Conservation (phyloP, 2,888 invertebrate species). For the Punctoribates punctum region DNA sequence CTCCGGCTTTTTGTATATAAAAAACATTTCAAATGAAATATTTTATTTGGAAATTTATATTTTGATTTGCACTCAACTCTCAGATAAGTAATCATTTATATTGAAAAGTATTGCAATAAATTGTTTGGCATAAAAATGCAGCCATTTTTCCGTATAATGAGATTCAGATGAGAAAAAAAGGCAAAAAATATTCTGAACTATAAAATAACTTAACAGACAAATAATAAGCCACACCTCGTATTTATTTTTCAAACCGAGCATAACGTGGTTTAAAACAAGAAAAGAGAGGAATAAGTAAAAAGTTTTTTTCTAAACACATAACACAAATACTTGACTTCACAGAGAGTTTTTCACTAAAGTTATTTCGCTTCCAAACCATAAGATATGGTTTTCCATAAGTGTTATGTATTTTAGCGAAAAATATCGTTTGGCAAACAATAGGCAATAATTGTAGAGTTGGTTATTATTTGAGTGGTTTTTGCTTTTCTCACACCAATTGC, state of each 20-base stretch:
- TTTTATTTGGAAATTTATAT: too few species aligned
- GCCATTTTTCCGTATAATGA: not conserved
- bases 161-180: not conserved
- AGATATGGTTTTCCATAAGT: too few species aligned
- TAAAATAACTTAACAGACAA: slow-evolving; percentile 9
- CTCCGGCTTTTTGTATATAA: not conserved
- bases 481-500: not conserved
- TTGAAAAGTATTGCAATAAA: too few species aligned
- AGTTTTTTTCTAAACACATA: not conserved
- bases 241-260: slow-evolving; percentile 20
- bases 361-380: too few species aligned
- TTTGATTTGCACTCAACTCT: too few species aligned
- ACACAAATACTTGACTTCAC: slow-evolving; percentile 10
- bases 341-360: not conserved
- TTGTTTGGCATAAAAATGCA: too few species aligned
- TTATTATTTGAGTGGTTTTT: not conserved
- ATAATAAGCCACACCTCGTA: slow-evolving; percentile 13
- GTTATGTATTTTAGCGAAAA: not conserved
- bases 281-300: not conserved
- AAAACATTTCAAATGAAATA: too few species aligned
- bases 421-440: slow-evolving; percentile 3
- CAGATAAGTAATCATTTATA: too few species aligned
- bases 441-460: not conserved
- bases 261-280: not conserved
- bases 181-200: not conserved